These are phyloP conservation scores for Enteromius mattozi DNA, from an alignment of 2,797 vertebrate species.

Conservation along the genomic window DNA sequence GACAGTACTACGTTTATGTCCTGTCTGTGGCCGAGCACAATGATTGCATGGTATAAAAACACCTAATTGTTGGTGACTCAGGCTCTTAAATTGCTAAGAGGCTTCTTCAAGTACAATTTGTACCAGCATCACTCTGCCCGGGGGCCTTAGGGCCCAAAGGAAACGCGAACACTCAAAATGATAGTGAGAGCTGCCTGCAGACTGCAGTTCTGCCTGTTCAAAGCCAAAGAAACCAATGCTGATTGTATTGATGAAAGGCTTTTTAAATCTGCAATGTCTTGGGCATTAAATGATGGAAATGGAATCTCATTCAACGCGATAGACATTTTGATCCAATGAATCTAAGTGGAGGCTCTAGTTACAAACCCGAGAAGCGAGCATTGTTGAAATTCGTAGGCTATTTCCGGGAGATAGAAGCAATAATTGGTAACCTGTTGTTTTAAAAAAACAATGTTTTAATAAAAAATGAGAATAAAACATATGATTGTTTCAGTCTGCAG, in stretches of 20 bases:
- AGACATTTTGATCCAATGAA: not conserved
- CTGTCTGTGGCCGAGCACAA: slow-evolving; percentile 42
- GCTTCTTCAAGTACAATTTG: slow-evolving; percentile 71
- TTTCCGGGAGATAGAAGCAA: not conserved
- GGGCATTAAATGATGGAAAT: slow-evolving; percentile 17
- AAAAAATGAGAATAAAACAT: not conserved
- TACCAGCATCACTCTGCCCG: slow-evolving; percentile 64
- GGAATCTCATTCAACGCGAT: slow-evolving; percentile 2
- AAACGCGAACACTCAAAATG: slow-evolving; percentile 58
- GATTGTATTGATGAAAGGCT: slow-evolving; percentile 29
- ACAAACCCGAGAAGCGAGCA: not conserved
- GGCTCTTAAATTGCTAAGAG: slow-evolving; percentile 65
- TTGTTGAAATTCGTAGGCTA: not conserved
- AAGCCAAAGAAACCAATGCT: slow-evolving; percentile 18
- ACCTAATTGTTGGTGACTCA: slow-evolving; percentile 67
- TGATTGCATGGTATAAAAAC: slow-evolving; percentile 68
- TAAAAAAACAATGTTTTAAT: not conserved
- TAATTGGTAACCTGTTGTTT: not conserved
- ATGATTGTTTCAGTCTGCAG: not conserved
- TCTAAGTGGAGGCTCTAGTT: slow-evolving; percentile 3
- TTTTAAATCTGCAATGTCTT: slow-evolving; percentile 32
- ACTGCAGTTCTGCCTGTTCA: not conserved
- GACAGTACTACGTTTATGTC: not conserved
- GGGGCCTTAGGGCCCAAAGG: slow-evolving; percentile 39
- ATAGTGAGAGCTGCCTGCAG: slow-evolving; percentile 41